A percentile compares a stretch with the other conserved stretches of the same genome.
phyloP scores from a whole-genome alignment of 2,113 vertebrate genomes.

The Chrysemys picta region DNA sequence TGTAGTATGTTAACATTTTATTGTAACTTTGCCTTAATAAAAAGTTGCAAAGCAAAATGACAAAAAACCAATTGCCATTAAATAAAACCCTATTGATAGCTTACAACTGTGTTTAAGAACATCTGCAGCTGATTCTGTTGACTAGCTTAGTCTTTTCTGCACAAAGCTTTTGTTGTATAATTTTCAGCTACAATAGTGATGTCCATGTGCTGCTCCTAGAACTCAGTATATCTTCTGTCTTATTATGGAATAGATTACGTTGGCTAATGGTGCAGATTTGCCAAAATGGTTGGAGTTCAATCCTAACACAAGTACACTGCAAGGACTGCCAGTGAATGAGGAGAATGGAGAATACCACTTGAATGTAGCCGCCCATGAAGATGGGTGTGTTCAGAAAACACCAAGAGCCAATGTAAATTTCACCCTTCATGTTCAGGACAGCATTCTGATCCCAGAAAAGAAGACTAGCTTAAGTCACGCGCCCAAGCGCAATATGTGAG shows the following conservation, averaged over 20 bases:
- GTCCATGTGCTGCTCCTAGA: neutral
- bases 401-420: neutral
- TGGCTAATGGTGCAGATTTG: slow-evolving; percentile 26
- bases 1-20: neutral
- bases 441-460: neutral
- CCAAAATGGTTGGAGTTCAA: slow-evolving; percentile 68
- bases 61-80: neutral
- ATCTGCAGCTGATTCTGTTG: neutral
- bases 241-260: slow-evolving; percentile 25
- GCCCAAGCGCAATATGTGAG: slow-evolving; percentile 29
- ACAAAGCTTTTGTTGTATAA: neutral
- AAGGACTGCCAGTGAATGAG: slow-evolving; percentile 55
- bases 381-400: neutral
- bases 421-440: neutral
- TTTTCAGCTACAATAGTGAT: neutral
- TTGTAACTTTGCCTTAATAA: neutral
- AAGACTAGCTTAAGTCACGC: neutral
- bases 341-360: slow-evolving; percentile 45
- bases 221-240: neutral
- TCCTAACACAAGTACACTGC: neutral
- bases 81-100: neutral
- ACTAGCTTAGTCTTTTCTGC: neutral
- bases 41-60: neutral
- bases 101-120: neutral
- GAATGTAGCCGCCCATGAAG: neutral